Percentiles rank a stretch among this genome's conserved stretches.
These are phyloP conservation scores for Siphlonurus alternatus DNA, from an alignment of 2,888 invertebrate species.

Conservation along the genomic window DNA sequence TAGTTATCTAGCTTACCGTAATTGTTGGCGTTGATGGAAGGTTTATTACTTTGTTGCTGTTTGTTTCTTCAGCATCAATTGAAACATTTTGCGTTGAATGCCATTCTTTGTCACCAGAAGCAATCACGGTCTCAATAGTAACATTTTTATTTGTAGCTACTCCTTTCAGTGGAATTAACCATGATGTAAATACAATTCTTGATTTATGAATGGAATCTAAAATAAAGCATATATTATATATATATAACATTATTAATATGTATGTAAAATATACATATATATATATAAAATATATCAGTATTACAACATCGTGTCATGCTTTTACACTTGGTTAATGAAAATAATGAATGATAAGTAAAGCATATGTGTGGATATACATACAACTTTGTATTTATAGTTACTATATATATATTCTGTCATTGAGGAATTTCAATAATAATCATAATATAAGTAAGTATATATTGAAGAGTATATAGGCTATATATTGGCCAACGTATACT, in stretches of 20 bases:
- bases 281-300: too few species aligned
- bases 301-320: too few species aligned
- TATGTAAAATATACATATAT: too few species aligned
- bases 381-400: not conserved
- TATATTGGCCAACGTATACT: not conserved
- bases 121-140: not conserved
- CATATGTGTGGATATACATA: not conserved
- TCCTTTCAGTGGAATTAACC: not conserved
- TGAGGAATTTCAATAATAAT: not conserved
- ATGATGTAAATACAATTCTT: not conserved
- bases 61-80: not conserved
- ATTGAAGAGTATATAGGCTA: not conserved
- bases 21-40: not conserved
- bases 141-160: not conserved
- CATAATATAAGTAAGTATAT: not conserved
- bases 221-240: too few species aligned
- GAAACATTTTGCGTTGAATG: not conserved
- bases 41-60: not conserved
- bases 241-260: too few species aligned
- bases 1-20: not conserved
- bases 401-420: not conserved
- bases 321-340: too few species aligned
- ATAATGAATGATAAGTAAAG: not conserved
- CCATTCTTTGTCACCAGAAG: not conserved
- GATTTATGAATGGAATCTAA: not conserved